phyloP scores from a whole-genome alignment of 92 coral and sea anemone species.

The Phenganax stokvisi region DNA sequence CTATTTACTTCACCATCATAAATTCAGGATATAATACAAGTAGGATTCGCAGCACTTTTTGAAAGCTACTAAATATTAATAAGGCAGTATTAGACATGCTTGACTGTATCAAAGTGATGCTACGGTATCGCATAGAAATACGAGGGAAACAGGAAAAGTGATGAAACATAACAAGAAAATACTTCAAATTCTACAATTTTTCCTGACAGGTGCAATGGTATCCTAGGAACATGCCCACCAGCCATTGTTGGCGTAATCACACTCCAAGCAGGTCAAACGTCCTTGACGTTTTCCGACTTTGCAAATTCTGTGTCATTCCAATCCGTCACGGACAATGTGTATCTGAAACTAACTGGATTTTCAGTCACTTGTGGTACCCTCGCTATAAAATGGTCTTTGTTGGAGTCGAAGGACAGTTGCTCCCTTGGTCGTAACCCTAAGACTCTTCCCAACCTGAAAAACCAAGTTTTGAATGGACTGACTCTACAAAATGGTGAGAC shows the following conservation, averaged over 20 bases:
- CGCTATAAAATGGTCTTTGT: slow-evolving; percentile 64
- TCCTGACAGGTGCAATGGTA: slow-evolving; percentile 75
- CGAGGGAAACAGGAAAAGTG: neutral
- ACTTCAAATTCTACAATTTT: neutral
- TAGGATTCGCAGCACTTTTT: too few relatives aligned
- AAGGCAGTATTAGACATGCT: too few relatives aligned
- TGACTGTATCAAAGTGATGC: too few relatives aligned
- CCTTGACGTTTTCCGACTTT: slow-evolving; percentile 52
- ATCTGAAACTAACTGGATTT: slow-evolving; percentile 61
- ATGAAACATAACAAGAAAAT: neutral
- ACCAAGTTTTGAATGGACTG: slow-evolving; percentile 57
- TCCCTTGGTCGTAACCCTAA: slow-evolving; percentile 27
- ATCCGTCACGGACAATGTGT: slow-evolving; percentile 54
- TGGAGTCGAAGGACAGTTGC: slow-evolving; percentile 48
- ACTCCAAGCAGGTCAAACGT: slow-evolving; percentile 56
- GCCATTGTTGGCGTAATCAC: slow-evolving; percentile 54
- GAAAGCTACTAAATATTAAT: too few relatives aligned
- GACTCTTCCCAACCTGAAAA: slow-evolving; percentile 42
- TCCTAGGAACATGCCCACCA: slow-evolving; percentile 82
- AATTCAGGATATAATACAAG: too few relatives aligned
- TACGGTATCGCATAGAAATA: too few relatives aligned
- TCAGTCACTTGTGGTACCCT: slow-evolving; percentile 62
- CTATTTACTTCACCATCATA: too few relatives aligned
- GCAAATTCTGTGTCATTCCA: slow-evolving; percentile 53
- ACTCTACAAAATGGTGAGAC: slow-evolving; percentile 48